Percentiles rank a stretch among this genome's conserved stretches.
Conservation (phyloP, 2,888 invertebrate genomes). For the Microplitis manilae region DNA sequence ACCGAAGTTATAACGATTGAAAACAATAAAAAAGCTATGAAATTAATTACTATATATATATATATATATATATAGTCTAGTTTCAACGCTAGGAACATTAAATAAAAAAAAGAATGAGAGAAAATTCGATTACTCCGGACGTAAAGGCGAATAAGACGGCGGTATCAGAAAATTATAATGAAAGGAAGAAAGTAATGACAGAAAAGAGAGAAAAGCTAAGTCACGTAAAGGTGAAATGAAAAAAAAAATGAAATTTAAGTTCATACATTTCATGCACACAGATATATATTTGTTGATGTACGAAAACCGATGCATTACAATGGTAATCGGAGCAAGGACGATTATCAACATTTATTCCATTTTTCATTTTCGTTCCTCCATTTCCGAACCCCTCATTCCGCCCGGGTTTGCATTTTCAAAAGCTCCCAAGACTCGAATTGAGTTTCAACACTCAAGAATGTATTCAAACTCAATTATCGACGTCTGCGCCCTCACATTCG, state of each 20-base stretch:
- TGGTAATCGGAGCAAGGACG: slow-evolving; percentile 52
- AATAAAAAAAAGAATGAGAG: background rate
- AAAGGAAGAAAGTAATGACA: slow-evolving; percentile 1
- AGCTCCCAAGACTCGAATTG: slow-evolving; percentile 24
- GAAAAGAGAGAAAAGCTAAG: slow-evolving; percentile 2
- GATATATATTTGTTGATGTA: background rate
- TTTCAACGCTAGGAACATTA: background rate
- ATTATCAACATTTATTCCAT: slow-evolving; percentile 42
- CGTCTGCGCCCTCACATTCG: slow-evolving; percentile 28
- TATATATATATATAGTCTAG: background rate
- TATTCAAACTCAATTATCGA: slow-evolving; percentile 48
- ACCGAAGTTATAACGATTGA: background rate
- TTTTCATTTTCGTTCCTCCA: slow-evolving; percentile 5
- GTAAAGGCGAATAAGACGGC: background rate
- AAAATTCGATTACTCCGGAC: background rate
- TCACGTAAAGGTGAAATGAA: background rate
- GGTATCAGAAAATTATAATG: background rate
- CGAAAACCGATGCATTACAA: slow-evolving; percentile 27
- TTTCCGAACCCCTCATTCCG: slow-evolving; percentile 16
- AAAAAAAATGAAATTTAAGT: background rate
- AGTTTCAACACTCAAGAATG: slow-evolving; percentile 39
- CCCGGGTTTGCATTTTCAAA: slow-evolving; percentile 18
- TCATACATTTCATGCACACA: background rate
- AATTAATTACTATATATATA: background rate
- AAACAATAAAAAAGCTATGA: background rate